phyloP scores from a whole-genome alignment of 1,140 invertebrate species.

The Himalopsyche phryganea region DNA sequence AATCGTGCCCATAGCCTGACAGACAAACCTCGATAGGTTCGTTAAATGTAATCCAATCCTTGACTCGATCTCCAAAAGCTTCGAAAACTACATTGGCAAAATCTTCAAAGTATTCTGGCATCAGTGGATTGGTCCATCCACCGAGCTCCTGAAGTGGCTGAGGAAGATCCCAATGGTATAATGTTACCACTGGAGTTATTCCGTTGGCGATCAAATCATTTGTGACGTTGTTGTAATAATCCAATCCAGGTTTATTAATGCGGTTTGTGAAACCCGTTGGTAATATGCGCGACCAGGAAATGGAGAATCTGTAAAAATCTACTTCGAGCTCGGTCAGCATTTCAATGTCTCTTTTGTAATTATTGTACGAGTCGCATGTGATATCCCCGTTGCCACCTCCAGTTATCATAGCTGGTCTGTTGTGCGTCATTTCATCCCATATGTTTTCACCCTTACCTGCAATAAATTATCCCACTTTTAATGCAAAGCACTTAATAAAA shows the following conservation, averaged over 20 bases:
- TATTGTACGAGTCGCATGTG: conserved; percentile 59
- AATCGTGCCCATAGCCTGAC: conserved; percentile 39
- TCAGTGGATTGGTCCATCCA: conserved; percentile 53
- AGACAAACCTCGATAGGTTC: conserved; percentile 46
- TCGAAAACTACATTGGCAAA: conserved; percentile 45
- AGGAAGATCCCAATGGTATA: conserved; percentile 36
- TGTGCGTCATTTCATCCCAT: conserved; percentile 50
- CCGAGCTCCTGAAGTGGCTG: conserved; percentile 43
- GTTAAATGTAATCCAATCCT: conserved; percentile 50
- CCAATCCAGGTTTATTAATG: conserved; percentile 49
- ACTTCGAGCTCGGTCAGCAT: conserved; percentile 48
- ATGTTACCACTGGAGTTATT: conserved; percentile 50
- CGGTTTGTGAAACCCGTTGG: conserved; percentile 45
- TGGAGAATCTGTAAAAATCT: conserved; percentile 53
- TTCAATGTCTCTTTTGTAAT: conserved; percentile 55
- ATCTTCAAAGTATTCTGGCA: conserved; percentile 48
- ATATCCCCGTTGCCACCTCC: conserved; percentile 50
- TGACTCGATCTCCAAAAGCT: conserved; percentile 46
- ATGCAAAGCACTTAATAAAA: neutral
- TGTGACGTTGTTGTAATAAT: conserved; percentile 56
- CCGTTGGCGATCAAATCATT: conserved; percentile 44
- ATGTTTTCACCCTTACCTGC: conserved; percentile 39
- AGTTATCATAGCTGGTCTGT: conserved; percentile 38
- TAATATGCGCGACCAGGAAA: conserved; percentile 54
- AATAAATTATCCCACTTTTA: neutral